Evolutionary conservation across 2,888 invertebrate species (phyloP).

Genomic region (Ophioninae sp.): DNA sequence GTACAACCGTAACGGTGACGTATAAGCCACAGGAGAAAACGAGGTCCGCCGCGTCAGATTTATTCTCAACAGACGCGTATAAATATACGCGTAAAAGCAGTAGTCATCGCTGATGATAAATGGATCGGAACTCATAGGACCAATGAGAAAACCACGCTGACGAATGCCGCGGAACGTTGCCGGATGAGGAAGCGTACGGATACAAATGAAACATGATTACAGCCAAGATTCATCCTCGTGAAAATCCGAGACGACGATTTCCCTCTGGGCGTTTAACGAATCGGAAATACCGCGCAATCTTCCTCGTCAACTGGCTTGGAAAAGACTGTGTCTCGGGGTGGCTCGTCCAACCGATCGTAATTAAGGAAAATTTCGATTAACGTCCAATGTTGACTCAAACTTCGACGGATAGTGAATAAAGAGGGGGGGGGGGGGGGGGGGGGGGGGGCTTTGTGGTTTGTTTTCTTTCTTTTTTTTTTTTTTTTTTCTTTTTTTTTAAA

Average conservation of each 20-base stretch:
- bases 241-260: slow-evolving; percentile 13
- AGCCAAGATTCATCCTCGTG: not conserved
- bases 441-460: no score
- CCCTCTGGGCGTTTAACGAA: slow-evolving; percentile 42
- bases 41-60: slow-evolving; percentile 35
- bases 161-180: slow-evolving; percentile 40
- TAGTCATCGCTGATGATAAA: slow-evolving; percentile 56
- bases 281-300: slow-evolving; percentile 30
- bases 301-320: not conserved
- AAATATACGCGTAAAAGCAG: not conserved
- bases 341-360: slow-evolving; percentile 38
- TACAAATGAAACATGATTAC: slow-evolving; percentile 48
- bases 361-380: slow-evolving; percentile 45
- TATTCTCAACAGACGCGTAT: slow-evolving; percentile 17
- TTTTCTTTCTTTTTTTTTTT: not conserved
- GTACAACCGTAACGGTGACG: slow-evolving; percentile 12
- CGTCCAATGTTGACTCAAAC: slow-evolving; percentile 26
- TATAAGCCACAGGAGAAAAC: slow-evolving; percentile 18
- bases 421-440: no score
- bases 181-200: slow-evolving; percentile 15
- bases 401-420: not conserved
- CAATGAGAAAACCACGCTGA: slow-evolving; percentile 19
- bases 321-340: slow-evolving; percentile 11
- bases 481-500: slow-evolving; percentile 10
- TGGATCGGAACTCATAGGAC: slow-evolving; percentile 40